Percentiles rank a stretch among this genome's conserved stretches.
Evolutionary conservation across 2,888 invertebrate species (phyloP).

Genomic region (Synergus umbraculus): DNA sequence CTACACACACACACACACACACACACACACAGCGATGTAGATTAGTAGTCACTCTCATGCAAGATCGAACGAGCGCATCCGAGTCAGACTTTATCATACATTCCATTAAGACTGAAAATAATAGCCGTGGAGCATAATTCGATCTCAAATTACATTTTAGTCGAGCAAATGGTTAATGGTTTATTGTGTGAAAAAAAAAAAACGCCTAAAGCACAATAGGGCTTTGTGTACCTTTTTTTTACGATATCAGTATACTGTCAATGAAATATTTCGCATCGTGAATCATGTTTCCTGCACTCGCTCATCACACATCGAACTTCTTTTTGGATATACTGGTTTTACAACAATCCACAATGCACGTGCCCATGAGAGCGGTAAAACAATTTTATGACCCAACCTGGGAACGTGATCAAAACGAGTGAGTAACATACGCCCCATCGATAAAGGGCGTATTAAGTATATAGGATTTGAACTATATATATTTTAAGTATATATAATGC

Average conservation of each 20-base stretch:
- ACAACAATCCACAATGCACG: conserved; percentile 42
- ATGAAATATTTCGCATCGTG: conserved; percentile 4
- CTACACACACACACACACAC: neutral
- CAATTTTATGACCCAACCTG: conserved; percentile 42
- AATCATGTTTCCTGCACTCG: conserved; percentile 10
- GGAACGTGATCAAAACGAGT: conserved; percentile 32
- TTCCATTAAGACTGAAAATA: neutral
- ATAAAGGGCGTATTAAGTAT: neutral
- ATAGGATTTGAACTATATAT: neutral
- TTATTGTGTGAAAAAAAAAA: neutral
- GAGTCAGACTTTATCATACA: neutral
- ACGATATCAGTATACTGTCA: neutral
- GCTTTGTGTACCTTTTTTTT: neutral
- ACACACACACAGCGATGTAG: neutral
- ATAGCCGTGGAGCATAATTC: neutral
- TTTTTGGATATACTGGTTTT: conserved; percentile 12
- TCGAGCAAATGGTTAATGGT: neutral
- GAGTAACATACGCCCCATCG: neutral
- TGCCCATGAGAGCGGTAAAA: conserved; percentile 44
- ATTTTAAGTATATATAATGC: too few species aligned
- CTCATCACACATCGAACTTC: neutral
- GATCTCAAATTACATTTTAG: neutral
- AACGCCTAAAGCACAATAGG: conserved; percentile 11
- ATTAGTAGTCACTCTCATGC: conserved; percentile 1
- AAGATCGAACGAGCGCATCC: neutral